Percentiles rank a stretch among this genome's conserved stretches.
Evolutionary conservation across 2,797 vertebrate genomes (phyloP).

Genomic region (Chromis chromis): DNA sequence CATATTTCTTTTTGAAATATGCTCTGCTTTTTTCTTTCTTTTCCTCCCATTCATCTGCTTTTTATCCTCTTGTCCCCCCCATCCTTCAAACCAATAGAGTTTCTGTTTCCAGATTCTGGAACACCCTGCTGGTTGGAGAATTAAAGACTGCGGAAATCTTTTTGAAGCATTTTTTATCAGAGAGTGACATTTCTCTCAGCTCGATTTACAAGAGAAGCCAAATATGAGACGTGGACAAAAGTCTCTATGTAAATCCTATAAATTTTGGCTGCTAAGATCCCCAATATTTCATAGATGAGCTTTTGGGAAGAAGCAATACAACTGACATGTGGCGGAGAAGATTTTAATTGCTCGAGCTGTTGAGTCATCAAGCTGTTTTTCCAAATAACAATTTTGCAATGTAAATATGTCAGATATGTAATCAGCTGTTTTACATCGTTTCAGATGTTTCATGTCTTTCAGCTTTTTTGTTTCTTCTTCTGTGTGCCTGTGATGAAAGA

Average conservation of each 20-base stretch:
- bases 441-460: conserved; percentile 55
- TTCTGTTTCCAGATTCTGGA: conserved; percentile 8
- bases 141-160: conserved; percentile 38
- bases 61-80: conserved; percentile 16
- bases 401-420: conserved; percentile 58
- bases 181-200: conserved; percentile 29
- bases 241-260: conserved; percentile 21
- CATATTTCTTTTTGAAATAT: conserved; percentile 22
- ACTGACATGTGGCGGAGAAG: conserved; percentile 33
- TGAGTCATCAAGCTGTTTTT: conserved; percentile 65
- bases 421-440: conserved; percentile 55
- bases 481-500: conserved; percentile 34
- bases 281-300: conserved; percentile 19
- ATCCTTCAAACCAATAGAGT: conserved; percentile 3
- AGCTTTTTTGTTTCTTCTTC: neutral
- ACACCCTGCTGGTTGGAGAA: conserved; percentile 40
- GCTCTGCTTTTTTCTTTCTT: neutral
- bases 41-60: conserved; percentile 12
- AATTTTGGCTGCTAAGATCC: conserved; percentile 22
- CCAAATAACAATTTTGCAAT: conserved; percentile 48
- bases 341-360: conserved; percentile 54
- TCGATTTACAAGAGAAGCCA: conserved; percentile 25
- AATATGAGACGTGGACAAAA: conserved; percentile 41
- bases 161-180: conserved; percentile 24
- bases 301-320: conserved; percentile 36